Conservation (phyloP, 1,140 invertebrate genomes). For the Latrodectus geometricus region DNA sequence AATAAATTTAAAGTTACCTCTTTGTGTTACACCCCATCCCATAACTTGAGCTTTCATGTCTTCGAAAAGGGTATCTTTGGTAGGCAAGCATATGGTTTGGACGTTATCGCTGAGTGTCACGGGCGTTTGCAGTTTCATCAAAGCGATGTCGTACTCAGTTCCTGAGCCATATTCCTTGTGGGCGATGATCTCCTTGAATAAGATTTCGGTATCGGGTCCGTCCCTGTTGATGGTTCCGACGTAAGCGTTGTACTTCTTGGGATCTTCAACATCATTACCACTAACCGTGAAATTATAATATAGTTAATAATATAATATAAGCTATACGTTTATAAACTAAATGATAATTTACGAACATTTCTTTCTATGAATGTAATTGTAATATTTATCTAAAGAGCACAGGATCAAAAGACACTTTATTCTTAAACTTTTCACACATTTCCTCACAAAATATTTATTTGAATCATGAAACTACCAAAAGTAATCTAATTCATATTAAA, state of each 20-base stretch:
- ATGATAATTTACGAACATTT: not conserved
- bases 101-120: constrained; percentile 68
- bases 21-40: constrained; percentile 79
- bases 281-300: too few relatives aligned
- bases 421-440: too few relatives aligned
- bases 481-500: too few relatives aligned
- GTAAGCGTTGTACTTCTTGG: too few relatives aligned
- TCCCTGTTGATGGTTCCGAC: constrained; percentile 17
- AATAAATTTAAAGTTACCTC: constrained; percentile 63
- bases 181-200: too few relatives aligned
- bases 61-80: constrained; percentile 64
- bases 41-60: constrained; percentile 78
- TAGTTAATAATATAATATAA: not conserved
- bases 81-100: constrained; percentile 66
- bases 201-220: constrained; percentile 40
- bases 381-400: not conserved
- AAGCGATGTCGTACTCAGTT: too few relatives aligned
- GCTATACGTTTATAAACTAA: not conserved
- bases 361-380: not conserved
- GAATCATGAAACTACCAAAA: too few relatives aligned
- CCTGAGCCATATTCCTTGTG: too few relatives aligned
- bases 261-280: constrained; percentile 19
- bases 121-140: constrained; percentile 84
- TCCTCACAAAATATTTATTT: too few relatives aligned
- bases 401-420: too few relatives aligned